A percentile compares a stretch with the other conserved stretches of the same genome.
Conservation (phyloP, 2,888 invertebrate genomes). For the Lysandra coridon region DNA sequence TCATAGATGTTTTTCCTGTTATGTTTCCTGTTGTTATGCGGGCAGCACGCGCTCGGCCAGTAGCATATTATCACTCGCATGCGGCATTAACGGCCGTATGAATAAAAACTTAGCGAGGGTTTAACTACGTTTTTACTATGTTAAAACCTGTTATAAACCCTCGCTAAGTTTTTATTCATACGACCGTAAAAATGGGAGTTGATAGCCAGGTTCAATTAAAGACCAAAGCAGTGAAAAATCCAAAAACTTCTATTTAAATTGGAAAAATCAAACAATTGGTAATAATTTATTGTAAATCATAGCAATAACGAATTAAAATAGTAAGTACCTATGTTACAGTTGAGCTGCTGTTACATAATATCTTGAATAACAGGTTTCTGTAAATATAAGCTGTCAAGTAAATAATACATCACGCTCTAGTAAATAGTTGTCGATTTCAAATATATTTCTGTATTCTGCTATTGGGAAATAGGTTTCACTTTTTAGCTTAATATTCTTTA, state of each 20-base stretch:
- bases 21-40: too few relatives aligned
- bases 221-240: background rate
- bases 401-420: background rate
- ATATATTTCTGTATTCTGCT: background rate
- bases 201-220: too few relatives aligned
- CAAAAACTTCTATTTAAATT: too few relatives aligned
- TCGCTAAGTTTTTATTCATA: too few relatives aligned
- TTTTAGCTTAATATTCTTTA: background rate
- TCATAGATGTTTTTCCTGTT: too few relatives aligned
- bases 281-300: background rate
- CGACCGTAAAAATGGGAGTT: too few relatives aligned
- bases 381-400: background rate
- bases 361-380: background rate
- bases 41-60: too few relatives aligned
- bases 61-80: too few relatives aligned
- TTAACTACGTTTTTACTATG: too few relatives aligned
- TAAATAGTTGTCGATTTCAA: background rate
- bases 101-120: too few relatives aligned
- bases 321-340: background rate
- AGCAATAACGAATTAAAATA: background rate
- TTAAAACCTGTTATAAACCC: too few relatives aligned
- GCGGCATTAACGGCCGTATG: too few relatives aligned
- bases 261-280: background rate
- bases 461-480: background rate
- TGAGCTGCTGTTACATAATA: slow-evolving; percentile 1